These are phyloP conservation scores for Crocallis elinguaria DNA, from an alignment of 2,888 invertebrate species.

Conservation along the genomic window DNA sequence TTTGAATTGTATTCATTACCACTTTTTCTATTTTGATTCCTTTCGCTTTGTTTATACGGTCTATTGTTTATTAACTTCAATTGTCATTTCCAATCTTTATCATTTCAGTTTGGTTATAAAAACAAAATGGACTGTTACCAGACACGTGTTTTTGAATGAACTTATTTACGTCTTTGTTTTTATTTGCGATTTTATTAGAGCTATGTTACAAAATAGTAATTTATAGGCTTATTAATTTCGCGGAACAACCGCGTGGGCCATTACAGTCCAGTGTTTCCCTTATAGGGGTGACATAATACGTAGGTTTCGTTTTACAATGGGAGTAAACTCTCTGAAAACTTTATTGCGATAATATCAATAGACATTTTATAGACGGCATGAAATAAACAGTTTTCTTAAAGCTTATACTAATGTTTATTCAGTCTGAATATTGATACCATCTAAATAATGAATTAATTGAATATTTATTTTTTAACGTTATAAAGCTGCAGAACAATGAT, in stretches of 20 bases:
- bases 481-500: too few species aligned
- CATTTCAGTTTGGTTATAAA: conserved; percentile 3
- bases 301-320: conserved; percentile 31
- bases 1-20: background rate
- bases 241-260: conserved; percentile 34
- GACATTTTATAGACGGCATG: conserved; percentile 14
- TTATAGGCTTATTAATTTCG: conserved; percentile 36
- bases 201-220: conserved; percentile 25
- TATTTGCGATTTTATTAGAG: conserved; percentile 19
- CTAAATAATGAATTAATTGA: too few species aligned
- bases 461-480: too few species aligned
- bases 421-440: background rate
- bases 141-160: conserved; percentile 30
- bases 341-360: conserved; percentile 17
- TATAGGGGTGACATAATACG: conserved; percentile 23
- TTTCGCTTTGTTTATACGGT: conserved; percentile 5
- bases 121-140: conserved; percentile 2
- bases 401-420: background rate
- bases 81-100: background rate
- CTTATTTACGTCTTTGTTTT: conserved; percentile 20
- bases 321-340: conserved; percentile 17
- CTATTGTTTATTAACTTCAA: conserved; percentile 3
- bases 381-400: background rate
- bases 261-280: conserved; percentile 24
- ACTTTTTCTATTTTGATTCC: background rate